Evolutionary conservation across 2,888 invertebrate genomes (phyloP), one percentile per base, ranked within the genome.

Genomic region (Apamea epomidion): DNA sequence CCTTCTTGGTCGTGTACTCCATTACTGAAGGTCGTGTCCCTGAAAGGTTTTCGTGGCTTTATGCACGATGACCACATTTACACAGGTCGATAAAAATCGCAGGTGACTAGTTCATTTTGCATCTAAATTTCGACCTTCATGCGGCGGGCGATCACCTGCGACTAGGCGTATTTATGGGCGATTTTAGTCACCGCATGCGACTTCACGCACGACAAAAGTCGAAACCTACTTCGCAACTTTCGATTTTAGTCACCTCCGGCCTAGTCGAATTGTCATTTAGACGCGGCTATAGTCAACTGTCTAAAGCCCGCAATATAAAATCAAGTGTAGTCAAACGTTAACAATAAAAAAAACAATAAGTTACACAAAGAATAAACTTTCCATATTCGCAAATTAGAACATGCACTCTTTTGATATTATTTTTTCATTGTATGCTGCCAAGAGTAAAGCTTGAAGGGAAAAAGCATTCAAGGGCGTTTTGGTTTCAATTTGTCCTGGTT

Each of bases 361-460:
- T 60, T 73, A 54, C 25, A 71, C 80, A 85, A 84, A 85, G 80
- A 68, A 69, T 64, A 58, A 74, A 81, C 42, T 75, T 80, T 69
- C 54, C 72, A 68, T 76, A 72, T 87, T 74, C 73, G 70, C 75
- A 82, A 83, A 82, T 78, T 85, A 80, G 69, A 80, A 67, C 73
- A 64, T 78, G 79, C 70, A 82, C 54, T 83, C 64, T 21, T 74
- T 75, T 58, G 42, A 29, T 48, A 29, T n/a, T 60, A 42, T 82
- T 76, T 84, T 75, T 77, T 81, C 74, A 74, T 81, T 72, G 74
- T 18, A 69, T n/a, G 51, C 7, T 76, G 21, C 65, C 37, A 45
- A 12, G 64, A 74, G n/a, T 32, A 78, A 70, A 42, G 60, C 58
- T 67, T 60, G 5, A 7, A 68, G 51, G 29, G 29, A 25, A 21